Evolutionary conservation across 2,888 invertebrate genomes (phyloP).

Genomic region (Polymixis flavicincta): DNA sequence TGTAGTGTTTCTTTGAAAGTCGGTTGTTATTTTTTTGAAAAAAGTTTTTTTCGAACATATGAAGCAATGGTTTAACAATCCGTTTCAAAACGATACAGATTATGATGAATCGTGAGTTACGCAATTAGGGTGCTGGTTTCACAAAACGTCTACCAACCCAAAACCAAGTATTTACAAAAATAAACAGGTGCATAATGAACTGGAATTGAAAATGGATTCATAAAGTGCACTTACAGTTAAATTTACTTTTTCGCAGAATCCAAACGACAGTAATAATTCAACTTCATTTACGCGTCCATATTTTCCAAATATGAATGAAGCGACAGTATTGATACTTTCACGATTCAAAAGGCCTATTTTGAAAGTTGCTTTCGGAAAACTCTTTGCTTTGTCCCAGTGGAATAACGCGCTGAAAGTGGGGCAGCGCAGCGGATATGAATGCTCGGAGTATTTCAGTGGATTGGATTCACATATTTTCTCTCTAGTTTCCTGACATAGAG

Average conservation of each 20-base stretch:
- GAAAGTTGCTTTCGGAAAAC: constrained; percentile 51
- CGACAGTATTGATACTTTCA: constrained; percentile 42
- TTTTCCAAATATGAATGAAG: constrained; percentile 12
- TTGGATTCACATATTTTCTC: constrained; percentile 46
- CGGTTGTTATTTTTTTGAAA: too few relatives aligned
- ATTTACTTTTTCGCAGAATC: neutral
- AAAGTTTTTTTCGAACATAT: too few relatives aligned
- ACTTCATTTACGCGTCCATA: constrained; percentile 25
- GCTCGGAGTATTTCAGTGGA: constrained; percentile 40
- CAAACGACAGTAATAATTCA: neutral
- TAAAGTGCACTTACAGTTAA: neutral
- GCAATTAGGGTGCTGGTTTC: too few relatives aligned
- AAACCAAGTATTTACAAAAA: too few relatives aligned
- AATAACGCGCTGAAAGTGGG: constrained; percentile 33
- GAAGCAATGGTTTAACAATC: too few relatives aligned
- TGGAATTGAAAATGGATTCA: neutral
- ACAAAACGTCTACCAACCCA: too few relatives aligned
- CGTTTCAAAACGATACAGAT: too few relatives aligned
- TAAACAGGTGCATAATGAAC: neutral
- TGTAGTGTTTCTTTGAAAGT: too few relatives aligned
- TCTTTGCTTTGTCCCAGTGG: constrained; percentile 48
- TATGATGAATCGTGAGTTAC: too few relatives aligned
- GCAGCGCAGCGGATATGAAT: constrained; percentile 12
- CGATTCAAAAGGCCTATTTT: constrained; percentile 60
- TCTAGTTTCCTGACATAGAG: neutral